These are phyloP conservation scores for Boleophthalmus pectinirostris DNA, from an alignment of 2,113 vertebrate species.

Conservation along the genomic window DNA sequence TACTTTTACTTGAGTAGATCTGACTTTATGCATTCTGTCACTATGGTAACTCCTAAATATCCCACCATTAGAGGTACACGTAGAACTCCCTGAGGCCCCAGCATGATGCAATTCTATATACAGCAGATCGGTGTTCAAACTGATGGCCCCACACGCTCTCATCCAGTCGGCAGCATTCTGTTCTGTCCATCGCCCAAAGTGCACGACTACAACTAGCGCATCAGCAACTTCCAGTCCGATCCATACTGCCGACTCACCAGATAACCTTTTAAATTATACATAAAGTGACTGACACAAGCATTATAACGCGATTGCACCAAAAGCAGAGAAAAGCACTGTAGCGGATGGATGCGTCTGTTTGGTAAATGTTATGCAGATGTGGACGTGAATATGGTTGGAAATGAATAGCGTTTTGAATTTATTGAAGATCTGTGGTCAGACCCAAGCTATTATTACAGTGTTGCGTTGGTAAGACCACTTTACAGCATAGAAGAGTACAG, in stretches of 20 bases:
- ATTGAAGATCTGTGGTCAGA: constrained; percentile 17
- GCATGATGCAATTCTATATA: too few species aligned
- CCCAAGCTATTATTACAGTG: constrained; percentile 13
- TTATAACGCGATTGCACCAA: constrained; percentile 20
- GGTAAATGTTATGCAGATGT: background rate
- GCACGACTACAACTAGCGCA: constrained; percentile 55
- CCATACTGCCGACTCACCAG: constrained; percentile 48
- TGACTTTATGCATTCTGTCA: too few species aligned
- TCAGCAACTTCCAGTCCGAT: constrained; percentile 32
- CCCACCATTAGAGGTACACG: too few species aligned
- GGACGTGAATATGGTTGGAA: background rate
- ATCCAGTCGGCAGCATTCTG: constrained; percentile 26
- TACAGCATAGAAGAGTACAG: background rate
- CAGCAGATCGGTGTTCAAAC: constrained; percentile 16
- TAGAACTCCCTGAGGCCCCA: too few species aligned
- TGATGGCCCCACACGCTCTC: constrained; percentile 1
- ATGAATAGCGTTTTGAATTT: background rate
- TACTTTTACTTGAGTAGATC: too few species aligned
- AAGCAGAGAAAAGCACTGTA: constrained; percentile 1
- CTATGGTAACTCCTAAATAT: too few species aligned
- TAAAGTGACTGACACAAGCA: constrained; percentile 30
- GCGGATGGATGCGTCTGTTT: background rate
- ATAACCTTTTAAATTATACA: constrained; percentile 32
- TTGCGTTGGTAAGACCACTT: constrained; percentile 3
- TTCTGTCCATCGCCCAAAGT: constrained; percentile 48